Conservation (phyloP, 30 jellyfish, hydroid and myxozoan species). For the Aurelia aurita complex sp. Pacific region DNA sequence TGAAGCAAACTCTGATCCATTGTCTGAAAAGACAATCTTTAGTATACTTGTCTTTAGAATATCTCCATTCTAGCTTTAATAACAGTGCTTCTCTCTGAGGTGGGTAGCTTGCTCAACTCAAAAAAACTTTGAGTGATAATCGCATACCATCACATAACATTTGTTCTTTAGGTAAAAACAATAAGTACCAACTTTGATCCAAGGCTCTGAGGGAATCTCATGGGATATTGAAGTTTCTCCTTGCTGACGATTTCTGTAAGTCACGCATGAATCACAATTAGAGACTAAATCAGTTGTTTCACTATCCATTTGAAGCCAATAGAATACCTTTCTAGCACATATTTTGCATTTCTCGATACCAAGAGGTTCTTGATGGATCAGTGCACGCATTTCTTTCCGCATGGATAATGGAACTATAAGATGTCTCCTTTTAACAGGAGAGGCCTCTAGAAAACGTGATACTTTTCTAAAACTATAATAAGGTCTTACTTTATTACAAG, state of each 20-base stretch:
- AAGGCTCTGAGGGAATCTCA: constrained; percentile 37
- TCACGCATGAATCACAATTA: constrained; percentile 36
- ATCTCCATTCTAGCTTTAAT: no score
- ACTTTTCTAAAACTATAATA: constrained; percentile 7
- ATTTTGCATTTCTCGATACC: constrained; percentile 42
- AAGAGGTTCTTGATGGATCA: constrained; percentile 53
- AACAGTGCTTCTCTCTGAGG: no score
- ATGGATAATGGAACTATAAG: constrained; percentile 34
- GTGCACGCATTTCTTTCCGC: not conserved
- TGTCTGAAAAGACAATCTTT: no score
- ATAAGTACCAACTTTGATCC: constrained; percentile 55
- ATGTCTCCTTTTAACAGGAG: constrained; percentile 11
- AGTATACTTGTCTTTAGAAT: no score
- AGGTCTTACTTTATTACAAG: constrained; percentile 23
- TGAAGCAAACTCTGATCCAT: not conserved
- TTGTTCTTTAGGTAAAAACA: not conserved
- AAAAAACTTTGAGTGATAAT: no score
- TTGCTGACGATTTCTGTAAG: not conserved
- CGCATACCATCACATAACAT: not conserved
- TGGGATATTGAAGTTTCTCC: constrained; percentile 17
- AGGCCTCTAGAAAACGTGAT: constrained; percentile 35
- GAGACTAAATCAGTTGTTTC: constrained; percentile 42
- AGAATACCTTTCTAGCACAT: constrained; percentile 31
- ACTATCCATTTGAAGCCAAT: constrained; percentile 56
- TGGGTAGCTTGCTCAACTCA: no score